Conservation (phyloP, 2,888 invertebrate genomes). For the Dusona sp. region DNA sequence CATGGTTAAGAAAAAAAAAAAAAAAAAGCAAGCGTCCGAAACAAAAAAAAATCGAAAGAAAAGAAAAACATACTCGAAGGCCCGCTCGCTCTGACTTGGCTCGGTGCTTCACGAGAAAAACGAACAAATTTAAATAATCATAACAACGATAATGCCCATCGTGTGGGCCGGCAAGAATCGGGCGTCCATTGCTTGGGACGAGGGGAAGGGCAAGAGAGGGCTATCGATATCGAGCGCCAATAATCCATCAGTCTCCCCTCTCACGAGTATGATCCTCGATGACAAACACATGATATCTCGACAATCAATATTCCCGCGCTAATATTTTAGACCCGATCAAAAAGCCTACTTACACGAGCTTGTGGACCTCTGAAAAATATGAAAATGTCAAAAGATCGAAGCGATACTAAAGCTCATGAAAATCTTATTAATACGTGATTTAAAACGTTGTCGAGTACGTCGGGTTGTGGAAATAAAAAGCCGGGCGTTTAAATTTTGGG, state of each 20-base stretch:
- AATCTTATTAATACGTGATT: neutral
- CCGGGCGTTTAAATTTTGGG: neutral
- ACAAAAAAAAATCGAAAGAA: slow-evolving; percentile 18
- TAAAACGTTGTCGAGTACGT: neutral
- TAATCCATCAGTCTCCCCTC: slow-evolving; percentile 56
- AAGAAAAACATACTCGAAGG: slow-evolving; percentile 41
- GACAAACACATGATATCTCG: slow-evolving; percentile 35
- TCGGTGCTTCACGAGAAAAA: slow-evolving; percentile 71
- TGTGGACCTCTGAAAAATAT: neutral
- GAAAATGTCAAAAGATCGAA: neutral
- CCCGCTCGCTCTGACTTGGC: slow-evolving; percentile 55
- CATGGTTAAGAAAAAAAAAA: slow-evolving; percentile 8
- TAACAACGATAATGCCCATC: slow-evolving; percentile 80
- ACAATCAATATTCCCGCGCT: slow-evolving; percentile 8
- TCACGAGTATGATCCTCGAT: slow-evolving; percentile 29
- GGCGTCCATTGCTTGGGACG: slow-evolving; percentile 29
- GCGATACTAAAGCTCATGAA: neutral
- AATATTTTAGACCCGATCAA: neutral
- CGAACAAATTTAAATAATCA: slow-evolving; percentile 82
- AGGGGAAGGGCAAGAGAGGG: slow-evolving; percentile 8
- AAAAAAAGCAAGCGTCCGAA: neutral
- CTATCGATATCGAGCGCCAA: slow-evolving; percentile 59
- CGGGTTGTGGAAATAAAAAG: neutral
- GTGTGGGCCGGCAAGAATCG: slow-evolving; percentile 53
- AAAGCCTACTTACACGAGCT: neutral